These are phyloP conservation scores for Fundulus diaphanus DNA, from an alignment of 2,797 vertebrate genomes.

Conservation along the genomic window DNA sequence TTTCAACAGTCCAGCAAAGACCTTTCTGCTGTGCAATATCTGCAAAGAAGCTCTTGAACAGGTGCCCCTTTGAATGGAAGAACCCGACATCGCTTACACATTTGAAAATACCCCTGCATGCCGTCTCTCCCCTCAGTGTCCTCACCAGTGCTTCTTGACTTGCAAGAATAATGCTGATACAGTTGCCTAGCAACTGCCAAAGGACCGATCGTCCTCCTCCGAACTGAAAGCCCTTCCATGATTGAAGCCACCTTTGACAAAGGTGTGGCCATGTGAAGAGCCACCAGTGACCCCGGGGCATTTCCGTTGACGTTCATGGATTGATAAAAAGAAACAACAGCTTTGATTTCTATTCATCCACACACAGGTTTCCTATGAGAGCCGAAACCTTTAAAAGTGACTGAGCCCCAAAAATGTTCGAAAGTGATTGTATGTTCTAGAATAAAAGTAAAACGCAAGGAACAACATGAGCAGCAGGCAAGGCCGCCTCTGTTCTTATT, in stretches of 20 bases:
- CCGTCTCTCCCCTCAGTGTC: slow-evolving; percentile 43
- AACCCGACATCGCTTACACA: slow-evolving; percentile 25
- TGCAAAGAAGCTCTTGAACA: slow-evolving; percentile 8
- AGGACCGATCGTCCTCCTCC: slow-evolving; percentile 56
- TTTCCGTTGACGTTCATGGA: slow-evolving; percentile 25
- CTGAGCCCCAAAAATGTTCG: not conserved
- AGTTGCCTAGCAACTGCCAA: slow-evolving; percentile 83
- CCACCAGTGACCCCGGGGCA: not conserved
- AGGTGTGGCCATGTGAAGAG: slow-evolving; percentile 33
- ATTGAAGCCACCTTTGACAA: slow-evolving; percentile 61
- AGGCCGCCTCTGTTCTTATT: slow-evolving; percentile 1
- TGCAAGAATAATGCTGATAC: slow-evolving; percentile 63
- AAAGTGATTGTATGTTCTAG: not conserved
- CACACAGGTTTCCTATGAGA: not conserved
- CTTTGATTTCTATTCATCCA: slow-evolving; percentile 29
- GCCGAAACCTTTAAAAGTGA: slow-evolving; percentile 1
- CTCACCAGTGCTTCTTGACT: slow-evolving; percentile 53
- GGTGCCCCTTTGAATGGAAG: not conserved
- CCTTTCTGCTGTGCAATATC: not conserved
- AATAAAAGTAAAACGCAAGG: not conserved
- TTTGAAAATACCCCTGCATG: slow-evolving; percentile 43
- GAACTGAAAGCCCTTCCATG: slow-evolving; percentile 66
- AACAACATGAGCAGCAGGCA: slow-evolving; percentile 14
- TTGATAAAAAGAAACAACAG: slow-evolving; percentile 12
- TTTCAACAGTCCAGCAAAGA: slow-evolving; percentile 9